phyloP scores from a whole-genome alignment of 2,113 vertebrate species.

The Narcine bancroftii region DNA sequence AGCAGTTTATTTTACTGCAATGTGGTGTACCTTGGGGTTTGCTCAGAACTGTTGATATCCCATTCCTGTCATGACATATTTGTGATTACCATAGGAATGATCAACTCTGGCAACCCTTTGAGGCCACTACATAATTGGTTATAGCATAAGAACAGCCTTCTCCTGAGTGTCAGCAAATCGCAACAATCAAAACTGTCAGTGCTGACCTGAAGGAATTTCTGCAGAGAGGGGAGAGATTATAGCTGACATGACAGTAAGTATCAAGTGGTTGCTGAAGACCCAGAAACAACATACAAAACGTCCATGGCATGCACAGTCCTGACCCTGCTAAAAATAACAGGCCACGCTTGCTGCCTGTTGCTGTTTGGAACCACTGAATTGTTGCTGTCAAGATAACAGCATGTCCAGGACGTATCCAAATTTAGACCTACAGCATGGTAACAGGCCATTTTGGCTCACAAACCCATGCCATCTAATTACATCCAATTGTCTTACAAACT shows the following conservation, averaged over 20 bases:
- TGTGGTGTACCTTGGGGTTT: background rate
- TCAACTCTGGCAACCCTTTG: background rate
- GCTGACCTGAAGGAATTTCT: background rate
- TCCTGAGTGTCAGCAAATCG: background rate
- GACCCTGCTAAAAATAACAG: background rate
- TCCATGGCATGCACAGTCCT: background rate
- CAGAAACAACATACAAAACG: background rate
- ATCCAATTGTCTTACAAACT: too few relatives aligned
- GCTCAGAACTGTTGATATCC: background rate
- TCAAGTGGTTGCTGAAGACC: background rate
- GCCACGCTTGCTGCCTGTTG: too few relatives aligned
- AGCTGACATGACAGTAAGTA: background rate
- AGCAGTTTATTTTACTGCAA: background rate
- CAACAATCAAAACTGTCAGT: background rate
- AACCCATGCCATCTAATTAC: too few relatives aligned
- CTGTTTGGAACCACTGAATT: too few relatives aligned
- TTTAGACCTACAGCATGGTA: too few relatives aligned
- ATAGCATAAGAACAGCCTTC: background rate
- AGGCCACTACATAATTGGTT: background rate
- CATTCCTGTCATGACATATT: background rate
- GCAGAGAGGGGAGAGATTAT: background rate
- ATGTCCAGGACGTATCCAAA: too few relatives aligned
- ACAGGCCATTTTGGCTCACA: too few relatives aligned
- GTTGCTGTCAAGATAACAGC: too few relatives aligned
- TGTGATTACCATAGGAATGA: background rate